Percentiles rank a stretch among this genome's conserved stretches.
These are phyloP conservation scores for Sweltsa coloradensis DNA, from an alignment of 1,140 invertebrate species.

Conservation along the genomic window DNA sequence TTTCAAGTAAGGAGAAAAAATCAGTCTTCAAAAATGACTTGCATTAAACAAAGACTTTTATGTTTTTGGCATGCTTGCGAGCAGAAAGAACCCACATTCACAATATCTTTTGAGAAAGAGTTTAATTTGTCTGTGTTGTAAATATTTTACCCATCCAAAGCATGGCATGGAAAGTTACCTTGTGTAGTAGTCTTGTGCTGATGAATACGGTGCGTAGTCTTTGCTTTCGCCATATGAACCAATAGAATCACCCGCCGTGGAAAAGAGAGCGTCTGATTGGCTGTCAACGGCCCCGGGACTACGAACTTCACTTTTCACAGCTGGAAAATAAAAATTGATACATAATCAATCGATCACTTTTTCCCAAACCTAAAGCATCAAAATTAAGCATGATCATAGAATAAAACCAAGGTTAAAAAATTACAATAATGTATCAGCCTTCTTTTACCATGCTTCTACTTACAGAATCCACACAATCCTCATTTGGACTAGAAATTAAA, in stretches of 20 bases:
- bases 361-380: background rate
- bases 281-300: slow-evolving; percentile 8
- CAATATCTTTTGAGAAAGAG: too few species aligned
- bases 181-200: slow-evolving; percentile 8
- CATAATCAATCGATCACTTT: background rate
- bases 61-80: too few species aligned
- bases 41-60: too few species aligned
- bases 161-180: slow-evolving; percentile 3
- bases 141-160: too few species aligned
- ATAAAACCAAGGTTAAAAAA: background rate
- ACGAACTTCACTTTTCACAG: slow-evolving; percentile 9
- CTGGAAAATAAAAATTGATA: background rate
- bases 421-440: too few species aligned
- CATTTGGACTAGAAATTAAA: too few species aligned
- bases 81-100: too few species aligned
- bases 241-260: slow-evolving; percentile 2
- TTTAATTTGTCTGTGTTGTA: too few species aligned
- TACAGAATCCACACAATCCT: too few species aligned
- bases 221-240: slow-evolving; percentile 7
- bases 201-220: slow-evolving; percentile 7
- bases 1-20: too few species aligned
- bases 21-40: too few species aligned
- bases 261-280: slow-evolving; percentile 5
- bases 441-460: too few species aligned
- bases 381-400: background rate